Evolutionary conservation across 2,113 vertebrate genomes (phyloP).

Genomic region (Siniperca chuatsi): DNA sequence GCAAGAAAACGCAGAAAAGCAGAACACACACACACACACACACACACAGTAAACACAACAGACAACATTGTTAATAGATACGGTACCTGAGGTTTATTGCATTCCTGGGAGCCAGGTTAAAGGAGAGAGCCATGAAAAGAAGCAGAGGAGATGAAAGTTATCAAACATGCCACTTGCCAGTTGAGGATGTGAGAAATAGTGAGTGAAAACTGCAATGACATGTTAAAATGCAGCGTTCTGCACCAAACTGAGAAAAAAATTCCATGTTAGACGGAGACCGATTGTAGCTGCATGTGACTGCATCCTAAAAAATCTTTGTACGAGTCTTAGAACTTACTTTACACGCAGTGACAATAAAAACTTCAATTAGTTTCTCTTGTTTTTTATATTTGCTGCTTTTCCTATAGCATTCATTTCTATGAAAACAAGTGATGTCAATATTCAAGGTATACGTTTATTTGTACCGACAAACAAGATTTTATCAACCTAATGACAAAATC

Average conservation of each 20-base stretch:
- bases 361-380: neutral
- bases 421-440: neutral
- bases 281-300: neutral
- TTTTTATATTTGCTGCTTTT: neutral
- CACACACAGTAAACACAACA: conserved; percentile 68
- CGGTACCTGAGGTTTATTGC: conserved; percentile 97
- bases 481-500: neutral
- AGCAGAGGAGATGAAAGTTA: conserved; percentile 93
- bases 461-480: neutral
- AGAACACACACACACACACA: conserved; percentile 52
- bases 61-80: conserved; percentile 84
- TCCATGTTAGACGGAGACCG: neutral
- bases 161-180: conserved; percentile 74
- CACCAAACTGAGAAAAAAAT: conserved; percentile 4
- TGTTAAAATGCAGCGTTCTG: conserved; percentile 31
- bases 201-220: conserved; percentile 20
- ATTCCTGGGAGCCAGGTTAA: conserved; percentile 96
- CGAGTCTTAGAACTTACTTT: neutral
- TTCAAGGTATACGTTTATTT: neutral
- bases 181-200: conserved; percentile 34
- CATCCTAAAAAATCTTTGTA: neutral
- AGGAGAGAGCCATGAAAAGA: conserved; percentile 92
- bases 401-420: neutral
- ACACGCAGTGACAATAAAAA: neutral
- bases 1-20: conserved; percentile 16